Conservation (phyloP, 2,113 vertebrate species). For the Phalacrocorax brasilianus region DNA sequence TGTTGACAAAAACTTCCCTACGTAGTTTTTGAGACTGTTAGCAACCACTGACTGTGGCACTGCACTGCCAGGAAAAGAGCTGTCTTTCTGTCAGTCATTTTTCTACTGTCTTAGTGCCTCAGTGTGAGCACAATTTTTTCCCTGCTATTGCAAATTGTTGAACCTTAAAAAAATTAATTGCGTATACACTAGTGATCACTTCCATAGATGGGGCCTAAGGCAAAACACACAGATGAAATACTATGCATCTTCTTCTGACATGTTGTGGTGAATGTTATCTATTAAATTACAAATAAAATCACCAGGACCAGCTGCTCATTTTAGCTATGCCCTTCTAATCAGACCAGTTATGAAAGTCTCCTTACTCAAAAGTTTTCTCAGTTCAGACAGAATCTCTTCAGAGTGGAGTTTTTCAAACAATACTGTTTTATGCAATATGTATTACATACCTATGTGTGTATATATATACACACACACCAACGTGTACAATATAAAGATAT, state of each 20-base stretch:
- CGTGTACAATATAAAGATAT: neutral
- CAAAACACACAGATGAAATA: slow-evolving; percentile 43
- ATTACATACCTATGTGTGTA: neutral
- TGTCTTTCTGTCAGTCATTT: slow-evolving; percentile 16
- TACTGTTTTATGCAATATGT: neutral
- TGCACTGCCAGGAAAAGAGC: neutral
- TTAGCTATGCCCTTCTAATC: slow-evolving; percentile 5
- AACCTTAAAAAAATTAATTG: slow-evolving; percentile 49
- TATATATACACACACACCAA: neutral
- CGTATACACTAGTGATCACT: slow-evolving; percentile 44
- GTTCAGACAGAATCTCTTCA: slow-evolving; percentile 15
- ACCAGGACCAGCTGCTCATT: slow-evolving; percentile 20
- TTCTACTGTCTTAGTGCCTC: neutral
- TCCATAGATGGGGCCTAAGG: slow-evolving; percentile 24
- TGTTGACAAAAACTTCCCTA: neutral
- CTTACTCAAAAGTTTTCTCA: neutral
- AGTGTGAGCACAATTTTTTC: neutral
- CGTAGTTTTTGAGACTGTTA: neutral
- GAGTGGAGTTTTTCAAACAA: neutral
- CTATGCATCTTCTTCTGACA: neutral
- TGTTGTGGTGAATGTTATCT: slow-evolving; percentile 25
- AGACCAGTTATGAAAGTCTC: neutral
- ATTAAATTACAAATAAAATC: slow-evolving; percentile 55
- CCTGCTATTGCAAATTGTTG: slow-evolving; percentile 22
- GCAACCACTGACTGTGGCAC: neutral